Conservation (phyloP, 2,888 invertebrate genomes). For the Capitulum mitella region DNA sequence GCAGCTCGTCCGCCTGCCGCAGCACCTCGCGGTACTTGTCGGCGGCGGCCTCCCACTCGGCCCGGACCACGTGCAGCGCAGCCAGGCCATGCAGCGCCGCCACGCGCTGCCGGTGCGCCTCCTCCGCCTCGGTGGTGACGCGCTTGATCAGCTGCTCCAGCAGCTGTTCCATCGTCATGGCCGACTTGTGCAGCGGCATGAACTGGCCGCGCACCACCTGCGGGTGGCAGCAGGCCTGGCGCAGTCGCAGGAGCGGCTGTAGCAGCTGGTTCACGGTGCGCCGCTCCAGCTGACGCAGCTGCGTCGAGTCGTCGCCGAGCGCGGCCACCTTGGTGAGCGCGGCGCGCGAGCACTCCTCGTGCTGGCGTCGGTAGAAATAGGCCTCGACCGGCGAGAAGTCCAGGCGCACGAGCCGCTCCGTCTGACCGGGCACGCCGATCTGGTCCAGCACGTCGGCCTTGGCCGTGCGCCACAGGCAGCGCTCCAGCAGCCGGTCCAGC, state of each 20-base stretch:
- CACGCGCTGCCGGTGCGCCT: slow-evolving; percentile 54
- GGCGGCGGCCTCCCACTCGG: slow-evolving; percentile 51
- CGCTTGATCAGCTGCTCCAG: slow-evolving; percentile 57
- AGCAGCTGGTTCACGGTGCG: slow-evolving; percentile 51
- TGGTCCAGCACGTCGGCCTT: slow-evolving; percentile 61
- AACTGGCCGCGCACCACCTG: slow-evolving; percentile 54
- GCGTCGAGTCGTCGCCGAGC: slow-evolving; percentile 41
- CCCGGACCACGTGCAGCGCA: slow-evolving; percentile 54
- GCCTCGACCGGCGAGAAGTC: slow-evolving; percentile 64
- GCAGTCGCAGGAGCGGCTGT: slow-evolving; percentile 56
- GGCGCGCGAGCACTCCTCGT: slow-evolving; percentile 48
- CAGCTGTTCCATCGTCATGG: slow-evolving; percentile 56
- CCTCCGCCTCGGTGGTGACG: slow-evolving; percentile 55
- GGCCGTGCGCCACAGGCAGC: slow-evolving; percentile 61
- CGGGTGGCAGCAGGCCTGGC: slow-evolving; percentile 65
- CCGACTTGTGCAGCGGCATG: slow-evolving; percentile 49
- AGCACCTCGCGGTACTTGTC: slow-evolving; percentile 50
- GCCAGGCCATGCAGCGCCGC: slow-evolving; percentile 62
- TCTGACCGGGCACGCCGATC: slow-evolving; percentile 39
- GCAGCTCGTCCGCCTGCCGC: slow-evolving; percentile 46
- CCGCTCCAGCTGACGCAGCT: slow-evolving; percentile 45
- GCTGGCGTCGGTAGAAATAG: slow-evolving; percentile 61
- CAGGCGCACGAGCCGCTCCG: slow-evolving; percentile 50
- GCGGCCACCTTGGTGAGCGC: slow-evolving; percentile 48
- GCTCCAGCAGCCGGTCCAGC: slow-evolving; percentile 50